Conservation (phyloP, 2,113 vertebrate genomes). For the Lepidothrix coronata region DNA sequence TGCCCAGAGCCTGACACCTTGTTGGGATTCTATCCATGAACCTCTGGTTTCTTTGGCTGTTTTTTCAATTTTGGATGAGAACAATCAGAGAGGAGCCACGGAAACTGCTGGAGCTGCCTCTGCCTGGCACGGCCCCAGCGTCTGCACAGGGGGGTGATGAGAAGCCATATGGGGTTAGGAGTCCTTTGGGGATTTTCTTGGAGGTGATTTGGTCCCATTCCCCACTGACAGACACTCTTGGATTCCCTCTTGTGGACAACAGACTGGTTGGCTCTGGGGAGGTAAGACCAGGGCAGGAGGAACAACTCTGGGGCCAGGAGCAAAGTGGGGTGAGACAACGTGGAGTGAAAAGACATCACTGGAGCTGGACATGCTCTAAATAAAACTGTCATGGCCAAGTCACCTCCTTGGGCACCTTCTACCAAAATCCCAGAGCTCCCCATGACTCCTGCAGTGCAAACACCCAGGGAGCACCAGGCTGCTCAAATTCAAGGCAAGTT, state of each 20-base stretch:
- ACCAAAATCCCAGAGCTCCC: neutral
- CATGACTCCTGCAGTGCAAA: neutral
- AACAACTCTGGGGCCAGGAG: rapidly evolving
- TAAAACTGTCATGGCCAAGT: neutral
- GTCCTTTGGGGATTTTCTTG: neutral
- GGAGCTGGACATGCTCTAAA: neutral
- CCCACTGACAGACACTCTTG: neutral
- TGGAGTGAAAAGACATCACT: neutral
- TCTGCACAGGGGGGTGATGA: neutral
- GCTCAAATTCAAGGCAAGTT: neutral
- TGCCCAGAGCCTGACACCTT: rapidly evolving
- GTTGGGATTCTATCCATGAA: rapidly evolving
- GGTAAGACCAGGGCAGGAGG: neutral
- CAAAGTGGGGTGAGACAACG: neutral
- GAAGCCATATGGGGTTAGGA: neutral
- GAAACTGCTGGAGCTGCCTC: neutral
- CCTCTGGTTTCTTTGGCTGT: neutral
- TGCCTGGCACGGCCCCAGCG: rapidly evolving
- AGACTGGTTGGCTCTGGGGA: neutral
- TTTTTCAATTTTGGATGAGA: neutral
- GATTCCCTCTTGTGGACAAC: neutral
- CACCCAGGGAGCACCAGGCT: neutral
- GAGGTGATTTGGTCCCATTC: neutral
- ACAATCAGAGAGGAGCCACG: rapidly evolving
- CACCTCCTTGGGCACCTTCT: neutral